These are phyloP conservation scores for Arrhamphus sclerolepis DNA, from an alignment of 2,797 vertebrate genomes.

Conservation along the genomic window DNA sequence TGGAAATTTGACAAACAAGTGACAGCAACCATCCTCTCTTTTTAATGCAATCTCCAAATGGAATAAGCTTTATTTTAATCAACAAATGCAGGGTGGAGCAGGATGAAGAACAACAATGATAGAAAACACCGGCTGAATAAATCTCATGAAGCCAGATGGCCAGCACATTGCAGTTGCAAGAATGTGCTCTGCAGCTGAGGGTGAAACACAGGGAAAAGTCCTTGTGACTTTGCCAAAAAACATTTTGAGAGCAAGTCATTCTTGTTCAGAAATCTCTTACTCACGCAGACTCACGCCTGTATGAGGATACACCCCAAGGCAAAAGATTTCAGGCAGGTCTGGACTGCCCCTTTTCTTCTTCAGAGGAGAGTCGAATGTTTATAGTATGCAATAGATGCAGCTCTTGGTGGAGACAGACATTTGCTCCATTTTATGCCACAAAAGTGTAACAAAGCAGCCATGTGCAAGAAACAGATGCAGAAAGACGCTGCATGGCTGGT, in stretches of 20 bases:
- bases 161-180: slow-evolving; percentile 36
- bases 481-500: slow-evolving; percentile 7
- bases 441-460: slow-evolving; percentile 20
- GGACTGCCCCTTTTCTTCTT: slow-evolving; percentile 49
- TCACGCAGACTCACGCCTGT: slow-evolving; percentile 58
- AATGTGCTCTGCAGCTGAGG: slow-evolving; percentile 55
- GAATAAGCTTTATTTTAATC: slow-evolving; percentile 39
- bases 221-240: slow-evolving; percentile 71
- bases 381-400: slow-evolving; percentile 57
- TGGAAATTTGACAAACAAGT: slow-evolving; percentile 64
- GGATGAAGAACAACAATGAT: slow-evolving; percentile 53
- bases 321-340: slow-evolving; percentile 78
- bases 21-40: slow-evolving; percentile 35
- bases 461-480: not conserved
- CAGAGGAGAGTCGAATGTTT: slow-evolving; percentile 56
- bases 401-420: slow-evolving; percentile 22
- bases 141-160: slow-evolving; percentile 52
- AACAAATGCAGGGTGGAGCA: slow-evolving; percentile 42
- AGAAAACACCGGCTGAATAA: slow-evolving; percentile 45
- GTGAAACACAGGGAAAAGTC: slow-evolving; percentile 63
- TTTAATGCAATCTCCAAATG: slow-evolving; percentile 61
- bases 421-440: slow-evolving; percentile 25
- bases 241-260: slow-evolving; percentile 66
- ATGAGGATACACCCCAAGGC: slow-evolving; percentile 58
- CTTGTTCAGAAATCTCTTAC: slow-evolving; percentile 63